A percentile compares a stretch with the other conserved stretches of the same genome.
phyloP scores from a whole-genome alignment of 2,113 vertebrate genomes.

The Eudorcas thomsonii region DNA sequence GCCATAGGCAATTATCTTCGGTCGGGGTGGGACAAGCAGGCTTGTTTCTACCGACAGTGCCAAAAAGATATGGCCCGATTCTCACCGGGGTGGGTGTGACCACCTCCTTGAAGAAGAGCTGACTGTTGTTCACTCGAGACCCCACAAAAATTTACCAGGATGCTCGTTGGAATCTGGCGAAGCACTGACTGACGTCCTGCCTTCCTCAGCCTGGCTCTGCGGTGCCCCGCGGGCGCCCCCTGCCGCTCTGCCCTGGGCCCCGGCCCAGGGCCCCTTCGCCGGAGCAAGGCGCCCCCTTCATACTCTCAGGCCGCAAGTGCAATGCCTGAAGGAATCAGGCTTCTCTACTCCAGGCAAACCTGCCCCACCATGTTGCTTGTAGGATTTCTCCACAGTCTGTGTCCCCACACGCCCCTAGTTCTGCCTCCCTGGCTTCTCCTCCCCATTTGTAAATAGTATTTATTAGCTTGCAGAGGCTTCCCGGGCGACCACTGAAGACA shows the following conservation, averaged over 20 bases:
- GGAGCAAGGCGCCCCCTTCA: neutral
- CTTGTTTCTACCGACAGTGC: neutral
- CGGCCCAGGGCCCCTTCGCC: neutral
- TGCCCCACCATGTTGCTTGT: slow-evolving; percentile 22
- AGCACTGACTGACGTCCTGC: neutral
- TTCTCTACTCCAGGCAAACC: slow-evolving; percentile 27
- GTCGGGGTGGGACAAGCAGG: neutral
- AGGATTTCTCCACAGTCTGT: neutral
- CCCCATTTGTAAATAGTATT: slow-evolving; percentile 88
- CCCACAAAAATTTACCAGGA: neutral
- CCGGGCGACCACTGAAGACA: slow-evolving; percentile 43
- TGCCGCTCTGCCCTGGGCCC: neutral
- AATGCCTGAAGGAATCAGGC: slow-evolving; percentile 64
- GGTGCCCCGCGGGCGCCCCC: neutral
- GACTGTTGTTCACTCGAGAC: neutral
- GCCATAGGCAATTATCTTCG: neutral
- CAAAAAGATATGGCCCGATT: neutral
- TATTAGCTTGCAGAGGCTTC: slow-evolving; percentile 81
- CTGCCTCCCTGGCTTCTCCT: slow-evolving; percentile 45
- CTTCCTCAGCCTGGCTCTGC: neutral
- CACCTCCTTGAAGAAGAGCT: neutral
- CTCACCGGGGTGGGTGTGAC: neutral
- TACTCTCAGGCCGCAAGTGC: slow-evolving; percentile 67
- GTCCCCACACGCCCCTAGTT: neutral
- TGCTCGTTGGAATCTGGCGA: neutral